Evolutionary conservation across 2,797 vertebrate genomes (phyloP).

Genomic region (Alfaro cultratus): DNA sequence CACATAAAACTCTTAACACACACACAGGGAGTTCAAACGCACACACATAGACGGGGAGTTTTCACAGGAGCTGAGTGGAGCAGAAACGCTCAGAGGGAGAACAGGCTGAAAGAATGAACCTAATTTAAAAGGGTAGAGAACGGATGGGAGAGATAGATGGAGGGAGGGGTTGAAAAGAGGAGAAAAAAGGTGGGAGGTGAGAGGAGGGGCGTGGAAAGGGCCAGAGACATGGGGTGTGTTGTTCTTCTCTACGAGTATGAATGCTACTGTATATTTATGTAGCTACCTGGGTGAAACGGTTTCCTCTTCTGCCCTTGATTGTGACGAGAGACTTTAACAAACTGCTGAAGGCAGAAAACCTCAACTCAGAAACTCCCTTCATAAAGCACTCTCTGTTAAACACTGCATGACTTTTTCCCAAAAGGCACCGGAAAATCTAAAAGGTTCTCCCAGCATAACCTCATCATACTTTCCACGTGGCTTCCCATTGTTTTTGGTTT

Average conservation of each 20-base stretch:
- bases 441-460: conserved; percentile 4
- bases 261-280: conserved; percentile 27
- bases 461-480: conserved; percentile 20
- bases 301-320: conserved; percentile 14
- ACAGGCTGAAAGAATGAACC: conserved; percentile 79
- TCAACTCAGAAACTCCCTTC: conserved; percentile 2
- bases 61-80: conserved; percentile 64
- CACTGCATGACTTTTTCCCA: neutral
- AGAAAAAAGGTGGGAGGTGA: conserved; percentile 69
- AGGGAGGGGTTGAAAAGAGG: conserved; percentile 53
- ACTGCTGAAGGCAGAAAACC: neutral
- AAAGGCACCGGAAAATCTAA: conserved; percentile 6
- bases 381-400: neutral
- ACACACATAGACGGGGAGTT: conserved; percentile 35
- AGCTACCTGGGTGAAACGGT: neutral
- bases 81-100: conserved; percentile 71
- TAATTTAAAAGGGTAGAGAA: conserved; percentile 71
- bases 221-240: conserved; percentile 42
- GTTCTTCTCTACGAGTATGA: conserved; percentile 9
- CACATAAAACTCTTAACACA: conserved; percentile 69
- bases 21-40: conserved; percentile 61
- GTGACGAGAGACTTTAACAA: conserved; percentile 15
- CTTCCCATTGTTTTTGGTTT: conserved; percentile 6
- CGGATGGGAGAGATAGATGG: conserved; percentile 29
- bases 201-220: conserved; percentile 62